Evolutionary conservation across 2,888 invertebrate species (phyloP), one percentile per base, ranked within the genome.

Genomic region (Eupithecia subumbrata): DNA sequence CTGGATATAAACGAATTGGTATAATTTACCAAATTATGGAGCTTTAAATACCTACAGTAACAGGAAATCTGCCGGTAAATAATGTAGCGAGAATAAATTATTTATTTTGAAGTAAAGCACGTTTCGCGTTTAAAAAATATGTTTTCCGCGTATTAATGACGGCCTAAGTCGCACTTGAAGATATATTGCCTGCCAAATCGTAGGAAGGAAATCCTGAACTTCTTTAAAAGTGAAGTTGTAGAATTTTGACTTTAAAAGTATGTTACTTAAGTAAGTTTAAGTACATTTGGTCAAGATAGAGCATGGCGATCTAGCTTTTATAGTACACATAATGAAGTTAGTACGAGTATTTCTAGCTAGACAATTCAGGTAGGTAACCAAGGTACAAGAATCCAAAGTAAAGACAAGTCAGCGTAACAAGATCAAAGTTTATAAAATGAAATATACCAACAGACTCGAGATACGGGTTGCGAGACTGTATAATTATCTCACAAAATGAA

Each of bases 401-500:
- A 48, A 48, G 37, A 67, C n/a, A 37, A 67, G 34, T 37, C 22
- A 67, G 18, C 9, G 70, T 69, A 78, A 69, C 72, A 75, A 75
- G 76, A 75, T 79, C 66, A 69, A 74, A 77, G 72, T 80, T 79
- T 70, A 78, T 75, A 74, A 78, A 72, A 76, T 66, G 66, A 73
- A 81, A 76, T 74, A 48, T 76, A 76, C 75, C 72, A 75, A 76
- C 77, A 70, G 68, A 43, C 68, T 68, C 68, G 40, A 71, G 70
- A 72, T 72, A 75, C 68, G 76, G 70, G 69, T 75, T 76, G 64
- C 75, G 76, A 80, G 78, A 81, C 76, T 81, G 82, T 80, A 83
- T 80, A 83, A 87, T 85, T 84, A 84, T 82, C 81, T 84, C 81
- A 78, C 76, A 84, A 73, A 83, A 85, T 81, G 79, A 82, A 84